Percentiles rank a stretch among this genome's conserved stretches.
Conservation (phyloP, 2,113 vertebrate genomes). For the Forbesichthys agassizii region DNA sequence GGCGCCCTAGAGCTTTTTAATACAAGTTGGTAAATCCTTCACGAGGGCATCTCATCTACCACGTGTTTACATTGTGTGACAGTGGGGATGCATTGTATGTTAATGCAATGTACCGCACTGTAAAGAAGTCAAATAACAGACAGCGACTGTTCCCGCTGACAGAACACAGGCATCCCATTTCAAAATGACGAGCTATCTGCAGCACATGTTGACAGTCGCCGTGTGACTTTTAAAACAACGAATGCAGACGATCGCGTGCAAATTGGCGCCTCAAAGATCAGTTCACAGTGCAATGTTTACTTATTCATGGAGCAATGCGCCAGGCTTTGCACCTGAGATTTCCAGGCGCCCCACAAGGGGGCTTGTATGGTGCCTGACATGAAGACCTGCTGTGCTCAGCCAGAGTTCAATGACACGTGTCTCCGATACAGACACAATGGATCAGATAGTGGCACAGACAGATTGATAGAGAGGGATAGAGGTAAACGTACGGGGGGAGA, state of each 20-base stretch:
- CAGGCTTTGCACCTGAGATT: constrained; percentile 33
- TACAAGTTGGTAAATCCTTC: constrained; percentile 20
- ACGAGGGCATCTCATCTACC: not conserved
- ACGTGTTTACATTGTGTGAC: not conserved
- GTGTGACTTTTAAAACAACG: constrained; percentile 40
- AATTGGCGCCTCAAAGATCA: constrained; percentile 51
- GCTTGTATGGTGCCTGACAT: too few species aligned
- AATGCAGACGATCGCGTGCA: constrained; percentile 40
- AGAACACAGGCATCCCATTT: constrained; percentile 40
- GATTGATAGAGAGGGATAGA: constrained; percentile 12
- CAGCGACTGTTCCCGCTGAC: constrained; percentile 2
- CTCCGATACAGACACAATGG: constrained; percentile 19
- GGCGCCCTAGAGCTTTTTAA: constrained; percentile 2
- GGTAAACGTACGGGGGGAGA: constrained; percentile 4
- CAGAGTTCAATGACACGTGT: constrained; percentile 30
- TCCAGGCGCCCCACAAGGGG: constrained; percentile 8
- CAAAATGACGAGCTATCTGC: constrained; percentile 52
- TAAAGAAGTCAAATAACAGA: constrained; percentile 26
- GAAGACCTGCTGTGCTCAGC: constrained; percentile 8
- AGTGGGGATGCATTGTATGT: not conserved
- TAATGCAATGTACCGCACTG: not conserved
- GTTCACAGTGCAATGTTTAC: constrained; percentile 47
- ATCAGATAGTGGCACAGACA: not conserved
- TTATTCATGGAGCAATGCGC: constrained; percentile 46
- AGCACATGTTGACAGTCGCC: constrained; percentile 44